Percentiles rank a stretch among this genome's conserved stretches.
Evolutionary conservation across 2,113 vertebrate genomes (phyloP).

Genomic region (Muscicapa adusta): DNA sequence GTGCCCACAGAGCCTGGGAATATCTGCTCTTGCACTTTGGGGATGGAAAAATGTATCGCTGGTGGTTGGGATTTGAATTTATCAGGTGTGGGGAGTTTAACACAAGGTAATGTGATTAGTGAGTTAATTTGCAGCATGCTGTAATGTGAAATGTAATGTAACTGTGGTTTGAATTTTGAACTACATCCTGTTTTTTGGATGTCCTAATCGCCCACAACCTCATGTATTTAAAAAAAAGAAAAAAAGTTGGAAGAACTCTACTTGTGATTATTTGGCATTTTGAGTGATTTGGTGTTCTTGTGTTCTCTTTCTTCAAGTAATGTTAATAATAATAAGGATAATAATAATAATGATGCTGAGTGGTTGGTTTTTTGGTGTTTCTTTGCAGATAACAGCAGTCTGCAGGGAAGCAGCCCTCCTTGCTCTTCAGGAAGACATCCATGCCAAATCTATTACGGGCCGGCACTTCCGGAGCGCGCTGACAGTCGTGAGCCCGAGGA

Average conservation of each 20-base stretch:
- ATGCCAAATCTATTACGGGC: constrained; percentile 70
- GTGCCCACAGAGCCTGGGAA: background rate
- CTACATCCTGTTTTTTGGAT: background rate
- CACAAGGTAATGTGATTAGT: background rate
- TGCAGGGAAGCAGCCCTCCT: constrained; percentile 92
- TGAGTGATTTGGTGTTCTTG: background rate
- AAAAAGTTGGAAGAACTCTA: background rate
- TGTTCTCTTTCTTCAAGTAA: background rate
- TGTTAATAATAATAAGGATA: background rate
- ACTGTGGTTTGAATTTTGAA: background rate
- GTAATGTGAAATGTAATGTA: background rate
- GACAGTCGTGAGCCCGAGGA: constrained; percentile 81
- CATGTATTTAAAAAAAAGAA: background rate
- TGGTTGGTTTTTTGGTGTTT: constrained; percentile 5
- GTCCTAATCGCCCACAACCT: background rate
- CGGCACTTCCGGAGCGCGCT: constrained; percentile 84
- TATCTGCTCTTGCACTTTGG: constrained; percentile 11
- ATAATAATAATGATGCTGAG: background rate
- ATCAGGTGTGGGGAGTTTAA: background rate
- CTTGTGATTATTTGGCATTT: background rate
- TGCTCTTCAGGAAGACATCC: constrained; percentile 91
- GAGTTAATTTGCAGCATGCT: background rate
- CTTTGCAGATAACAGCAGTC: constrained; percentile 86
- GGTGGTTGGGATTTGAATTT: constrained; percentile 9
- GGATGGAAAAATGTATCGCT: background rate